Evolutionary conservation across 2,888 invertebrate species (phyloP).

Genomic region (Pelosia muscerda): DNA sequence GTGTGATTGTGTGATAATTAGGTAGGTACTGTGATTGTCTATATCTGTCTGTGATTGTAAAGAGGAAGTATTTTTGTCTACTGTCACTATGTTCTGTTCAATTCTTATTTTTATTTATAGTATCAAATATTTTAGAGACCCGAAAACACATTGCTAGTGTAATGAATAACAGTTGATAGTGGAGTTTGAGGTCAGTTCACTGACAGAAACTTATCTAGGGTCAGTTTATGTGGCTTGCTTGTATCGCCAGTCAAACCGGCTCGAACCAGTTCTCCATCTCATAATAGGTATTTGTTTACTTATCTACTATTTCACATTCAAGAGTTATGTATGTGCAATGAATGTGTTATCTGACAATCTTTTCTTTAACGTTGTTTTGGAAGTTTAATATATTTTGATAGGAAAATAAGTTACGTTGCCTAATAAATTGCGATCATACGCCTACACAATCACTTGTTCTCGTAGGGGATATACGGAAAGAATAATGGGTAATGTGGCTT

Average conservation of each 20-base stretch:
- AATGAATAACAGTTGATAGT: slow-evolving; percentile 46
- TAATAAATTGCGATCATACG: too few relatives aligned
- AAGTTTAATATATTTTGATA: too few relatives aligned
- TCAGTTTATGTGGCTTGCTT: slow-evolving; percentile 34
- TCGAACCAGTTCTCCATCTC: slow-evolving; percentile 20
- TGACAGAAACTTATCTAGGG: slow-evolving; percentile 45
- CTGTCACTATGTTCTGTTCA: neutral
- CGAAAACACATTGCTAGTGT: slow-evolving; percentile 30
- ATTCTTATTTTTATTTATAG: neutral
- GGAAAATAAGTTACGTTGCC: too few relatives aligned
- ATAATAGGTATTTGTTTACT: neutral
- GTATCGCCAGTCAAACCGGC: slow-evolving; percentile 35
- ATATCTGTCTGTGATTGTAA: too few relatives aligned
- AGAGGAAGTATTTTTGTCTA: neutral
- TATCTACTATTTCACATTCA: slow-evolving; percentile 3
- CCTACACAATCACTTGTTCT: too few relatives aligned
- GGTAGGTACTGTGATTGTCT: too few relatives aligned
- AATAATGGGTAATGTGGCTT: too few relatives aligned
- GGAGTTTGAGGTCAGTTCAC: slow-evolving; percentile 36
- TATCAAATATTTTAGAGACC: neutral
- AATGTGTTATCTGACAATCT: neutral
- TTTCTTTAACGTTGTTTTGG: too few relatives aligned
- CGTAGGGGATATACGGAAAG: too few relatives aligned
- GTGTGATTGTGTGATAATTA: too few relatives aligned
- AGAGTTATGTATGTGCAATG: slow-evolving; percentile 3